These are phyloP conservation scores for Porites lutea DNA, from an alignment of 64 coral and sea anemone species.

Conservation along the genomic window DNA sequence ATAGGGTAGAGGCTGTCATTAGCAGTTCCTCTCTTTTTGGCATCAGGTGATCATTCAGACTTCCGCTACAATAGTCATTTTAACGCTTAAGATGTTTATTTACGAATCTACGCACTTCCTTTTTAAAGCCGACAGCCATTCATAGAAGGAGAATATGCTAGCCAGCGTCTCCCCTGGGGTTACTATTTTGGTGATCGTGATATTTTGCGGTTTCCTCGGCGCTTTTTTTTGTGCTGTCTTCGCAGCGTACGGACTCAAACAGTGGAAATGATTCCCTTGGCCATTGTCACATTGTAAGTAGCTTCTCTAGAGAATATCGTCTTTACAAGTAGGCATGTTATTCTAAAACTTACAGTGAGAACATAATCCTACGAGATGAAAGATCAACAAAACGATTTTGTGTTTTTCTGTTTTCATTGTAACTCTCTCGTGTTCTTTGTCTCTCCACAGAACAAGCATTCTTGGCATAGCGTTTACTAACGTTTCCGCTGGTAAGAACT, in stretches of 20 bases:
- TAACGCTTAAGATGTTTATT: not conserved
- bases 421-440: not conserved
- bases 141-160: not conserved
- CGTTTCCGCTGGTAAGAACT: conserved; percentile 8
- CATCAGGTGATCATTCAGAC: not conserved
- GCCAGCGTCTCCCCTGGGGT: conserved; percentile 1
- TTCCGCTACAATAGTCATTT: not conserved
- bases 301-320: not conserved
- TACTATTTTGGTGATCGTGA: not conserved
- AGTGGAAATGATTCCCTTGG: conserved; percentile 8
- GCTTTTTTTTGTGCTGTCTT: too few species aligned
- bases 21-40: not conserved
- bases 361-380: not conserved
- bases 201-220: not conserved
- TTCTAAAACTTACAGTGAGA: not conserved
- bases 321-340: conserved; percentile 5
- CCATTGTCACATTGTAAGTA: conserved; percentile 24
- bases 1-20: too few species aligned
- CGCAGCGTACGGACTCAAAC: not conserved
- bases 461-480: not conserved
- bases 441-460: conserved; percentile 1
- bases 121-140: conserved; percentile 4
- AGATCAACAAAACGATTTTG: not conserved
- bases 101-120: conserved; percentile 11
- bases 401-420: not conserved